A percentile compares a stretch with the other conserved stretches of the same genome.
phyloP scores from a whole-genome alignment of 2,113 vertebrate species.

The Malurus melanocephalus region DNA sequence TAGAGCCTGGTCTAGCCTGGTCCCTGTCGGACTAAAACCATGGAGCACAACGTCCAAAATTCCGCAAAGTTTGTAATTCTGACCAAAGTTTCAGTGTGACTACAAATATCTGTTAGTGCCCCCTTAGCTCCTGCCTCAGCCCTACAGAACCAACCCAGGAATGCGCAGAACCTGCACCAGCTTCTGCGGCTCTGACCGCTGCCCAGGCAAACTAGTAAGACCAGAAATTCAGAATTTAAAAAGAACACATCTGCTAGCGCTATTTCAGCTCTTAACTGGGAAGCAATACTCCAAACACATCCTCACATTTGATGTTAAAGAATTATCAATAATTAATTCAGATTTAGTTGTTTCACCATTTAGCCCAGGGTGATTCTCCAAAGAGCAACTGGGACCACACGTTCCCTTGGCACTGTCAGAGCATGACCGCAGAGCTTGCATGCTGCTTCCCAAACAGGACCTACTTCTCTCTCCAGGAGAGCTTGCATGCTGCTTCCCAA shows the following conservation, averaged over 20 bases:
- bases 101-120: not conserved
- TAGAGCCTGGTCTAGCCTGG: not conserved
- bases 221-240: not conserved
- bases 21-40: not conserved
- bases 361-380: slow-evolving; percentile 1
- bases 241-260: not conserved
- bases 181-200: not conserved
- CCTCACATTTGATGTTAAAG: not conserved
- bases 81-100: not conserved
- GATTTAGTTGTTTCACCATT: slow-evolving; percentile 3
- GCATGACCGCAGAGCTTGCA: not conserved
- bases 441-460: not conserved
- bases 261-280: not conserved
- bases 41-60: not conserved
- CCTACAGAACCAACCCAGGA: not conserved
- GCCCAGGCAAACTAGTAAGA: not conserved
- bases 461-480: not conserved
- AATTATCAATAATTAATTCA: slow-evolving; percentile 11
- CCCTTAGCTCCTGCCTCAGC: not conserved
- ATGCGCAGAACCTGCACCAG: not conserved
- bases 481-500: not conserved
- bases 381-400: not conserved
- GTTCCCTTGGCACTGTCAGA: not conserved
- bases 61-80: not conserved
- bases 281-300: not conserved